Evolutionary conservation across 2,888 invertebrate genomes (phyloP).

Genomic region (Carterocephalus palaemon): DNA sequence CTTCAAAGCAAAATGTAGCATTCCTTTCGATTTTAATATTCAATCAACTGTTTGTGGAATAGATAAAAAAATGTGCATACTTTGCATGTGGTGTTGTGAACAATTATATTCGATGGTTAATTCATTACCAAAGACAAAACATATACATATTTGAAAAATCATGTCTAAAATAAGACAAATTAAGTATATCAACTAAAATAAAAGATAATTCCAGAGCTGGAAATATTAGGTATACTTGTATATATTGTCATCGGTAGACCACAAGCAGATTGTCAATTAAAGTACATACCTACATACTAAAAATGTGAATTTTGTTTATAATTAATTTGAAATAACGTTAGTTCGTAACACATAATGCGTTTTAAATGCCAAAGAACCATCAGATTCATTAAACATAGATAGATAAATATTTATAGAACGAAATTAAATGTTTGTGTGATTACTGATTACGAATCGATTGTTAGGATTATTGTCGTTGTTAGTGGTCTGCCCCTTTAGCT

Average conservation of each 20-base stretch:
- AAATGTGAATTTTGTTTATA: too few relatives aligned
- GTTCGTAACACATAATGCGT: conserved; percentile 2
- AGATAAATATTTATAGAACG: conserved; percentile 11
- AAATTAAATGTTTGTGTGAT: conserved; percentile 7
- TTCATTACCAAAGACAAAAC: conserved; percentile 17
- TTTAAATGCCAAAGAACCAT: conserved; percentile 21
- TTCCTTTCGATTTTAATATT: conserved; percentile 5
- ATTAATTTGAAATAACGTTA: too few relatives aligned
- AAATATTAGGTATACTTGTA: conserved; percentile 3
- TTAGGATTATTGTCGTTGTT: conserved; percentile 5
- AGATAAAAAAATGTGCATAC: conserved; percentile 5
- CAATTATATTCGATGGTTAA: conserved; percentile 9
- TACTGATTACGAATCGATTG: conserved; percentile 5
- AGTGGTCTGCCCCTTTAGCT: conserved; percentile 30
- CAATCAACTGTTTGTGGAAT: conserved; percentile 9
- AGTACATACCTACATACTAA: too few relatives aligned
- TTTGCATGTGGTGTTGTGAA: conserved; percentile 21
- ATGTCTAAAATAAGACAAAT: conserved; percentile 10
- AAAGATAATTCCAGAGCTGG: conserved; percentile 13
- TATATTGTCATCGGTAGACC: conserved; percentile 4
- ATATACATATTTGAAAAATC: conserved; percentile 4
- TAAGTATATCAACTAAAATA: conserved; percentile 5
- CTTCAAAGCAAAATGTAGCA: conserved; percentile 4
- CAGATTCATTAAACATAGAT: conserved; percentile 10
- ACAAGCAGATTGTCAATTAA: too few relatives aligned